phyloP scores from a whole-genome alignment of 2,888 invertebrate genomes.

The Torymus aiolomorphi region DNA sequence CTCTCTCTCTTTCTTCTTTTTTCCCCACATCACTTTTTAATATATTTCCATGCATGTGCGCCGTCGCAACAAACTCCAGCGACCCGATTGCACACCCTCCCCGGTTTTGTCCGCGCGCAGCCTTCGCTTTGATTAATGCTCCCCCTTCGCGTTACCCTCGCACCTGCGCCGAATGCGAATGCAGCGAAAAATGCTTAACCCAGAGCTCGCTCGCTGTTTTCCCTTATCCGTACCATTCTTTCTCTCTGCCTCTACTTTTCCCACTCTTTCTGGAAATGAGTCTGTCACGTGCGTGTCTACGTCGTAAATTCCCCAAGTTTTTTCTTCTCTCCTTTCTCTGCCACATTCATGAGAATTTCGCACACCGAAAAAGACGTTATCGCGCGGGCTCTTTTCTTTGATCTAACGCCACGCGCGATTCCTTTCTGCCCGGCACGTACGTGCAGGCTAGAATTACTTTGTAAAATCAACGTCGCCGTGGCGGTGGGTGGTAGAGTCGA shows the following conservation, averaged over 20 bases:
- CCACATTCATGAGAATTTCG: slow-evolving; percentile 9
- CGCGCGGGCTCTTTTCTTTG: slow-evolving; percentile 13
- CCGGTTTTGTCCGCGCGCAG: background rate
- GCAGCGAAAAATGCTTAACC: slow-evolving; percentile 27
- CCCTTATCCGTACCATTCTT: background rate
- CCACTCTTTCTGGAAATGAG: slow-evolving; percentile 21
- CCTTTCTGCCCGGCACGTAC: background rate
- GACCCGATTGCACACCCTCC: too few relatives aligned
- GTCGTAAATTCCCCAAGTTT: slow-evolving; percentile 17
- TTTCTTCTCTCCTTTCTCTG: slow-evolving; percentile 1
- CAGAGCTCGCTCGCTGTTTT: background rate
- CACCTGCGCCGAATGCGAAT: slow-evolving; percentile 32
- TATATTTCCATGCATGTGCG: too few relatives aligned
- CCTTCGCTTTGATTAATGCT: slow-evolving; percentile 12
- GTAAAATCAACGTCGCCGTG: slow-evolving; percentile 26
- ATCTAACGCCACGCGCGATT: slow-evolving; percentile 2
- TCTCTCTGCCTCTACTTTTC: background rate
- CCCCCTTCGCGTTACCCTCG: slow-evolving; percentile 11
- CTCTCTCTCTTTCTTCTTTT: too few relatives aligned
- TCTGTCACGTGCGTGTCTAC: slow-evolving; percentile 38
- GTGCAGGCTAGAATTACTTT: slow-evolving; percentile 16
- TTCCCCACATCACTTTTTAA: too few relatives aligned
- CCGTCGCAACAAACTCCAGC: too few relatives aligned
- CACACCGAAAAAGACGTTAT: slow-evolving; percentile 4
- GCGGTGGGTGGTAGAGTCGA: too few relatives aligned